Evolutionary conservation across 2,113 vertebrate species (phyloP).

Genomic region (Saguinus midas): DNA sequence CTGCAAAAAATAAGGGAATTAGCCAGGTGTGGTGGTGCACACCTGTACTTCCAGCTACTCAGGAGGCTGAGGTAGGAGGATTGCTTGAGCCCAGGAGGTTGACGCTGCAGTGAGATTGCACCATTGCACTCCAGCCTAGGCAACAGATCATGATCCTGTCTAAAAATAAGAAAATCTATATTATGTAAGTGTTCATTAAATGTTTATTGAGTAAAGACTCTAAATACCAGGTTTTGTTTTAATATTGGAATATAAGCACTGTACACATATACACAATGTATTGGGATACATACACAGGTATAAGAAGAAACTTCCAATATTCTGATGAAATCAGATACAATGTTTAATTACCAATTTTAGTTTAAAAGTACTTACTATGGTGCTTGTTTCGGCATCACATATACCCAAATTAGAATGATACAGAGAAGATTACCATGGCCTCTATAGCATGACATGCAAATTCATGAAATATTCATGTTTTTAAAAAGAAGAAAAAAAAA

Average conservation of each 20-base stretch:
- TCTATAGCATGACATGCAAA: background rate
- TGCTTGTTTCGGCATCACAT: background rate
- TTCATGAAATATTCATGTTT: background rate
- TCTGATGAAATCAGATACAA: constrained; percentile 8
- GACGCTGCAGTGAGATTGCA: no score
- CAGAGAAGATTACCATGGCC: background rate
- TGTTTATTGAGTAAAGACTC: constrained; percentile 30
- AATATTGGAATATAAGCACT: background rate
- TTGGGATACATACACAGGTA: background rate
- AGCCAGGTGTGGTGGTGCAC: no score
- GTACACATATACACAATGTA: background rate
- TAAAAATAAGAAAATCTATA: background rate
- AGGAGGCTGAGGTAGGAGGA: no score
- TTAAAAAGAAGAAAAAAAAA: background rate
- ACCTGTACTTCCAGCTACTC: no score
- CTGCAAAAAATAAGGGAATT: no score
- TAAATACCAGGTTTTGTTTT: constrained; percentile 48
- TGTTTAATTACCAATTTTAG: constrained; percentile 43
- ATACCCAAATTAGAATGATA: background rate
- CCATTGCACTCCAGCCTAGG: no score
- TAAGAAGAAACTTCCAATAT: constrained; percentile 25
- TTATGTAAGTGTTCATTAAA: background rate
- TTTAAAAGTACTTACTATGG: background rate
- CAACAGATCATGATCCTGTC: no score
- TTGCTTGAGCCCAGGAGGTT: no score